Evolutionary conservation across 2,797 vertebrate species (phyloP), one percentile per base, ranked within the genome.

Genomic region (Sebastes matsubarae): DNA sequence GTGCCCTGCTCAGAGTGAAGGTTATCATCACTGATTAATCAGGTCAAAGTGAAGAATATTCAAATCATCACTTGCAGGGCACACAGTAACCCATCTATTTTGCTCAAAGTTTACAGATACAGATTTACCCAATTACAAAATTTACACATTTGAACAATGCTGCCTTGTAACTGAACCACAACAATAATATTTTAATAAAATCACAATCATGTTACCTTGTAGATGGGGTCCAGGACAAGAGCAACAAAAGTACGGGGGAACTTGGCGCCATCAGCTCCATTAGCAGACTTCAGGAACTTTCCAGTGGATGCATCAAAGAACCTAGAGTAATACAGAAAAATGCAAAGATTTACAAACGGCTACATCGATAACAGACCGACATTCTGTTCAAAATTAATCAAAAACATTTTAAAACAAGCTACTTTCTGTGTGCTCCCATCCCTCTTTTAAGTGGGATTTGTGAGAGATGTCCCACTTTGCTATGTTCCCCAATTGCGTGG

Each of bases 31-130:
- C 93, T 68, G 10, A 10, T 85, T 84, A 86, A 1, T 99, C 98
- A 99, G 98, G 97, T 99, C 98, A 99, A 99, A 99, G 98, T 99
- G 98, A 99, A 99, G 98, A 99, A 97, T 95, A 79, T 58, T 90
- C 70, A 75, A 79, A 89, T 99, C 98, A 99, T 98, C 98, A 99
- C 0, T 1, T 81, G 85, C 77, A 69, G 88, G 84, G 84, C 63
- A 85, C 60, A 61, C 4, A 52, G 4, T n/a, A 69, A n/a, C 9
- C 4, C 1, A 14, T 18, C 59, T 25, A 30, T 52, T 58, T 63
- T 34, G 2, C 14, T 60, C 3, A n/a, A 5, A 18, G n/a, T 60
- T 61, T 12, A 79, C 20, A 2, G 2, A 71, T 10, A 34, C 1
- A 1, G 2, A 14, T 24, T 10, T 9, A 20, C 0, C 2, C 0